phyloP scores from a whole-genome alignment of 2,888 invertebrate genomes.

The Imbricaverruca yamaguchii region DNA sequence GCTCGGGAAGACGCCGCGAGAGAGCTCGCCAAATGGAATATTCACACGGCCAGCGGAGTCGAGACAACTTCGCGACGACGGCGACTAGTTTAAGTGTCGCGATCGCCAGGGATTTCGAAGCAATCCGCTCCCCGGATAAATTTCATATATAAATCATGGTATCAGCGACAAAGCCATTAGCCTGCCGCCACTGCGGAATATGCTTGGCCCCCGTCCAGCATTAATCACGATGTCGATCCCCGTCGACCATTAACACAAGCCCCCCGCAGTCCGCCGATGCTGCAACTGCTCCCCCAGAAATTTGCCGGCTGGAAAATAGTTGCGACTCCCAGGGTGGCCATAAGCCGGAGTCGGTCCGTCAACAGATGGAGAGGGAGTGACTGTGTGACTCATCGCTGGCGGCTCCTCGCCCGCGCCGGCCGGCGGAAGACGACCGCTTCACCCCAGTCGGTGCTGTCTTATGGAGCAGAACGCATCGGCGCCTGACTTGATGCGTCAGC shows the following conservation, averaged over 20 bases:
- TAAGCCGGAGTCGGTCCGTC: constrained; percentile 4
- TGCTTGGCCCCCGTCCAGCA: not conserved
- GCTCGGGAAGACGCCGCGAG: no score
- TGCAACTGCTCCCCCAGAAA: not conserved
- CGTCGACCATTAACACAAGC: not conserved
- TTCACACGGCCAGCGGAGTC: no score
- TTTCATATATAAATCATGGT: constrained; percentile 2
- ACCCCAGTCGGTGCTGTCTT: not conserved
- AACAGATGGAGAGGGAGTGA: not conserved
- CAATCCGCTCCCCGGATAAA: not conserved
- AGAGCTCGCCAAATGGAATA: no score
- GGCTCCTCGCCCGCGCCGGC: not conserved
- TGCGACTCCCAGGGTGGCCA: constrained; percentile 11
- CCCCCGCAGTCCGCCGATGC: not conserved
- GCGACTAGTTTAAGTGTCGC: no score
- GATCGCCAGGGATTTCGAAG: not conserved
- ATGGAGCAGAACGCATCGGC: not conserved
- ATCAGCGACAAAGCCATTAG: constrained; percentile 12
- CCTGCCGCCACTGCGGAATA: not conserved
- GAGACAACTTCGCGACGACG: no score
- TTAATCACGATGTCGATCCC: not conserved
- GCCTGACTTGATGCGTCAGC: not conserved
- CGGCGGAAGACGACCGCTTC: not conserved
- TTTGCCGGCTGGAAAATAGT: not conserved
- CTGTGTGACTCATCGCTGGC: not conserved